Conservation (phyloP, 1,140 invertebrate species). For the Watersipora subatra region DNA sequence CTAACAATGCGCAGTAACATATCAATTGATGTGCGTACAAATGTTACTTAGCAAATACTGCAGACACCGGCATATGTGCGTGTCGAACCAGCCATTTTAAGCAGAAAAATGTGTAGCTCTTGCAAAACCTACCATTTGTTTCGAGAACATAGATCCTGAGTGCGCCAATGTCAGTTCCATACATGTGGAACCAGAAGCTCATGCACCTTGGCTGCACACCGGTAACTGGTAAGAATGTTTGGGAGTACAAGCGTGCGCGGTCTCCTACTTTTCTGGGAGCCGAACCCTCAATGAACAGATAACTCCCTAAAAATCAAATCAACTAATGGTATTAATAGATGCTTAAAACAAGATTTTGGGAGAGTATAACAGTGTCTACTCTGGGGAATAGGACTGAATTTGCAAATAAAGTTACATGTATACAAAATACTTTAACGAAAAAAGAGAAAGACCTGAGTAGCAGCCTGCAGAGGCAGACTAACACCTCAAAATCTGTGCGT, state of each 20-base stretch:
- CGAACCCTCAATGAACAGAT: conserved; percentile 31
- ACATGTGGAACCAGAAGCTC: conserved; percentile 65
- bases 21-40: no score
- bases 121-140: no score
- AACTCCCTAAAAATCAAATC: no score
- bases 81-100: no score
- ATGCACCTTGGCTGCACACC: conserved; percentile 43
- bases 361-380: no score
- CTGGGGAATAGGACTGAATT: no score
- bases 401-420: not conserved
- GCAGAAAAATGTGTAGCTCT: no score
- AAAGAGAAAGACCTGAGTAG: not conserved
- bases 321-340: no score
- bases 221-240: not conserved
- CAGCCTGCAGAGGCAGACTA: not conserved
- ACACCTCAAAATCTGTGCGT: not conserved
- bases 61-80: no score
- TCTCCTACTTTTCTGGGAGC: conserved; percentile 30
- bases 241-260: conserved; percentile 19
- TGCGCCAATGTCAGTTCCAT: conserved; percentile 39
- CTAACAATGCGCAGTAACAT: no score
- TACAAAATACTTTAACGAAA: not conserved
- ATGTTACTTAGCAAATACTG: no score
- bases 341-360: no score
- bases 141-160: conserved; percentile 16